These are phyloP conservation scores for Alloscopus bannaensis DNA, from an alignment of 2,888 invertebrate genomes.

Conservation along the genomic window DNA sequence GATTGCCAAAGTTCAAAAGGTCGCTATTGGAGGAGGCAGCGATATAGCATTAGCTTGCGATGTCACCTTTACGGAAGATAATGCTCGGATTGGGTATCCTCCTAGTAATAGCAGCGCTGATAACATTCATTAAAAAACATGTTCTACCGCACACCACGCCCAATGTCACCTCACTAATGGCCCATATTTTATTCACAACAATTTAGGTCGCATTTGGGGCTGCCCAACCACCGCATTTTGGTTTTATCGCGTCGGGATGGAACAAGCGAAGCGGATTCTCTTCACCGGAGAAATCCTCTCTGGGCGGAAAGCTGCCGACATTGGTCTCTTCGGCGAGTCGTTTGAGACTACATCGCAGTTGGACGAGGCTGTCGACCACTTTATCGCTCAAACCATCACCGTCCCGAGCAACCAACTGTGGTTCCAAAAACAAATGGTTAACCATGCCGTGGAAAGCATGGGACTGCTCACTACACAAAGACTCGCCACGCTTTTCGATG, in stretches of 20 bases:
- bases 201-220: constrained; percentile 60
- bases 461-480: constrained; percentile 65
- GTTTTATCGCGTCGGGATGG: constrained; percentile 69
- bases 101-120: no score
- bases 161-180: no score
- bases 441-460: constrained; percentile 68
- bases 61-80: constrained; percentile 67
- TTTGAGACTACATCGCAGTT: constrained; percentile 27
- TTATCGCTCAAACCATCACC: constrained; percentile 56
- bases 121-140: no score
- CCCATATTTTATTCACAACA: background rate
- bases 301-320: constrained; percentile 61
- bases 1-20: constrained; percentile 65
- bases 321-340: constrained; percentile 68
- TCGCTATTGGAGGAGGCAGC: constrained; percentile 69
- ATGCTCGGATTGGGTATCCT: constrained; percentile 65
- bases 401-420: constrained; percentile 70
- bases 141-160: no score
- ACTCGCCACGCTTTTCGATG: constrained; percentile 68
- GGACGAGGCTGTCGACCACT: constrained; percentile 64
- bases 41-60: constrained; percentile 70
- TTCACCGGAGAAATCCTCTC: constrained; percentile 67
- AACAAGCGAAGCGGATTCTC: constrained; percentile 68
- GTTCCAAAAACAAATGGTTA: constrained; percentile 69
- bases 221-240: constrained; percentile 70